Evolutionary conservation across 2,888 invertebrate species (phyloP), one percentile per base, ranked within the genome.

Genomic region (Automeris io): DNA sequence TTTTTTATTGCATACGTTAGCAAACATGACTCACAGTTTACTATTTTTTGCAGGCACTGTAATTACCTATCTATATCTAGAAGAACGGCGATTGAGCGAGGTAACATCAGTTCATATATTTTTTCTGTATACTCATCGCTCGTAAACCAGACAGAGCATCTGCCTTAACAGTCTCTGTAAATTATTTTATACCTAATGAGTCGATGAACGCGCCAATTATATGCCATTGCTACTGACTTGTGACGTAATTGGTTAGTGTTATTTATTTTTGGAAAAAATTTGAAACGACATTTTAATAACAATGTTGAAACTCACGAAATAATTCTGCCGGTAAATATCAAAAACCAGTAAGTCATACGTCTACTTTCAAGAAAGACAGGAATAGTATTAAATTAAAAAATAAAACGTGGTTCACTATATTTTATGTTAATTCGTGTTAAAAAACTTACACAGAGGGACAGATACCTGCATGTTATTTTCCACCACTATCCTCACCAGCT

Each of bases 101-200:
- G 49, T 43, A n/a, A n/a, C 37, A 49, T 47, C 37, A 36, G 45
- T 33, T 39, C 43, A 50, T 51, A 54, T 46, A 54, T 58, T 61
- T 66, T 61, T 52, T 61, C 46, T 61, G 56, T 66, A 65, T 66
- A 46, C 47, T 41, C 48, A 55, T 53, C 53, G 49, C 48, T 51
- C 50, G 50, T 47, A 54, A 61, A 62, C 61, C 53, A 53, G 57
- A 48, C 49, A 38, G 52, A 46, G 61, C 76, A 77, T 70, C 74
- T 77, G 75, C 67, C 61, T 47, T 40, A 50, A 55, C 61, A 54
- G 51, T 45, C 48, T 45, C 49, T 52, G 49, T 47, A 62, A 68
- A 75, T 75, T 73, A 71, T 72, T 68, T 64, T 56, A 63, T 60
- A 65, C 58, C 54, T 66, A 69, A 65, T 68, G 65, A 65, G 54